These are phyloP conservation scores for Heliconius charithonia DNA, from an alignment of 2,888 invertebrate genomes.

Conservation along the genomic window DNA sequence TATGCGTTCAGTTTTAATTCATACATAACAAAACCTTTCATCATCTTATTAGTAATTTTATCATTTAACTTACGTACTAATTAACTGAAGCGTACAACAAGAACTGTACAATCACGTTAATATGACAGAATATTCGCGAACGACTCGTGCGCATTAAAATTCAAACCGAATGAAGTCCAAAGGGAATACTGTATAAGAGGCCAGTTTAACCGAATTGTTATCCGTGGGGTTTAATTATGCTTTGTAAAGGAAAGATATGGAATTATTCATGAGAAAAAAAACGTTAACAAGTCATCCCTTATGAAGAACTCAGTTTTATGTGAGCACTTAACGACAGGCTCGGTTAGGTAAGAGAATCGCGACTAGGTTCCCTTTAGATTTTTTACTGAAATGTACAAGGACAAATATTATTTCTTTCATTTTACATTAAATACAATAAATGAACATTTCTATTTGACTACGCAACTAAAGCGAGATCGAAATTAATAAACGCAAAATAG, in stretches of 20 bases:
- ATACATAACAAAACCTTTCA: slow-evolving; percentile 28
- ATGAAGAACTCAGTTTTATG: slow-evolving; percentile 49
- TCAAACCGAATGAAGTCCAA: slow-evolving; percentile 55
- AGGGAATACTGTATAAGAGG: slow-evolving; percentile 64
- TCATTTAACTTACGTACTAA: slow-evolving; percentile 39
- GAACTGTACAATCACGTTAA: slow-evolving; percentile 46
- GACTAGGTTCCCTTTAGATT: background rate
- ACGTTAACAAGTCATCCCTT: slow-evolving; percentile 52
- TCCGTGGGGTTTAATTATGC: slow-evolving; percentile 77
- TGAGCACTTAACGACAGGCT: slow-evolving; percentile 37
- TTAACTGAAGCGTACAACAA: slow-evolving; percentile 44
- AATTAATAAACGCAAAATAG: slow-evolving; percentile 22
- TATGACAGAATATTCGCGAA: slow-evolving; percentile 44
- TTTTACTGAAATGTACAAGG: background rate
- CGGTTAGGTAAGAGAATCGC: slow-evolving; percentile 1
- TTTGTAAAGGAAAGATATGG: slow-evolving; percentile 62
- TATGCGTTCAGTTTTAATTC: slow-evolving; percentile 35
- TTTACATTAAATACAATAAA: background rate
- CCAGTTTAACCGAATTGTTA: slow-evolving; percentile 61
- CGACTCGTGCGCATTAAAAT: slow-evolving; percentile 56
- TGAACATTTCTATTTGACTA: background rate
- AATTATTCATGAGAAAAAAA: slow-evolving; percentile 64
- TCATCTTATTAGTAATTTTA: slow-evolving; percentile 36
- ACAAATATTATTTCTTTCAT: no score
- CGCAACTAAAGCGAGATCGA: background rate